Evolutionary conservation across 2,113 vertebrate species (phyloP), one percentile per base, ranked within the genome.

Genomic region (Ptilonorhynchus violaceus): DNA sequence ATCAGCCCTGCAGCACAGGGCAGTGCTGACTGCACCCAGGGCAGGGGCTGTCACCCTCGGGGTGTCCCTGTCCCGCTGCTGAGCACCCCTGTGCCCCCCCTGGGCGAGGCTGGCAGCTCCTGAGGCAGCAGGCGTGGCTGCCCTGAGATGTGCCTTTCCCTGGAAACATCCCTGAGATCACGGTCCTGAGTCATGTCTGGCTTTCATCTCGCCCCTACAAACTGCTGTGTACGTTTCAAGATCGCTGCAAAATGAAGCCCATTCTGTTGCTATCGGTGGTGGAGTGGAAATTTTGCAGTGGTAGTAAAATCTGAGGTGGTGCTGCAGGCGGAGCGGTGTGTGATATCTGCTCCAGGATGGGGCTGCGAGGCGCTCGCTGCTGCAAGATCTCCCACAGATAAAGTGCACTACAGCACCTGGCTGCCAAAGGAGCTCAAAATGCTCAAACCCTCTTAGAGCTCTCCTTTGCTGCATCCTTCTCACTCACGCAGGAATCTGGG

Each of bases 401-500:
- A 86, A 78, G 41, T 8, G 41, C 31, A 6, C 28, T 23, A 6
- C 28, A 21, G 73, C 2, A 3, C 6, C 5, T 37, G 49, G 31
- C 74, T 89, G 69, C 24, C 84, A 58, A 3, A 64, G 53, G 20
- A 59, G 39, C 39, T 60, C 60, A 62, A 33, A 73, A 69, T 42
- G 5, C 35, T 55, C 76, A 47, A 55, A 52, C 35, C 47, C 31
- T 56, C 24, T 27, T 30, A 6, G 7, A 59, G 72, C 42, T 74
- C 37, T 77, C 24, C 30, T 39, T 42, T 49, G 66, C 77, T 68
- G 50, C 69, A 75, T 31, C 37, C 28, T 33, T 49, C 85, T 69
- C 3, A 2, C 44, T 79, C 47, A 20, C 0, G 0, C 16, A 60
- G 70, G 17, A 42, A 11, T 46, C 27, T 6, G 3, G 7, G 66